Evolutionary conservation across 2,888 invertebrate species (phyloP), one percentile per base, ranked within the genome.

Genomic region (Agonopterix heracliana): DNA sequence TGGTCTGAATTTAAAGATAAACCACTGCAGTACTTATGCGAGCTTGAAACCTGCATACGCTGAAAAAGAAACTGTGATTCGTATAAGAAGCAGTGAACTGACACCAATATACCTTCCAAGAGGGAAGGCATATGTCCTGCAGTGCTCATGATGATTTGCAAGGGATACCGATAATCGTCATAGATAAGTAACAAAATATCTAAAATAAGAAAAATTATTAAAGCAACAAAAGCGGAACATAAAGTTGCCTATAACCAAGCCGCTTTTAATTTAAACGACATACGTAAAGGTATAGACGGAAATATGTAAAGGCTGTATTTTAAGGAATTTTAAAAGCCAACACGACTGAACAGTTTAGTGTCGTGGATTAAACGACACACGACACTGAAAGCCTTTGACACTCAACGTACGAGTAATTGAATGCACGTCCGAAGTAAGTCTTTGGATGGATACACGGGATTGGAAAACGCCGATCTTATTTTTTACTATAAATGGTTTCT

Each of bases 351-450:
- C 59, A 60, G 66, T 66, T 68, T 68, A 65, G 61, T 55, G 58
- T 56, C 55, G 51, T 55, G 63, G 59, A 66, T 61, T 61, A 60
- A 60, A 56, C 61, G 64, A 63, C 65, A 66, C 52, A 64, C 71
- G 71, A 66, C 64, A 68, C 68, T 66, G 62, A 70, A 73, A 73
- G 73, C 68, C 74, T 75, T 75, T 75, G 75, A 74, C 68, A 66
- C 74, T 67, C 66, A 49, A 64, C 66, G 64, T 63, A 66, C 61
- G 62, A 69, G 72, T 75, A 74, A 75, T 74, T 74, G 69, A 72
- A 74, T 75, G 66, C 66, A 65, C 67, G 66, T 64, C 64, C 63
- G 62, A 66, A 67, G 67, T 65, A 64, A 53, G 52, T 49, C 45
- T 10, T 38, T 17, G 47, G 51, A 45, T 52, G 54, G 42, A 56